phyloP scores from a whole-genome alignment of 1,140 invertebrate species.

The Hirudo medicinalis region DNA sequence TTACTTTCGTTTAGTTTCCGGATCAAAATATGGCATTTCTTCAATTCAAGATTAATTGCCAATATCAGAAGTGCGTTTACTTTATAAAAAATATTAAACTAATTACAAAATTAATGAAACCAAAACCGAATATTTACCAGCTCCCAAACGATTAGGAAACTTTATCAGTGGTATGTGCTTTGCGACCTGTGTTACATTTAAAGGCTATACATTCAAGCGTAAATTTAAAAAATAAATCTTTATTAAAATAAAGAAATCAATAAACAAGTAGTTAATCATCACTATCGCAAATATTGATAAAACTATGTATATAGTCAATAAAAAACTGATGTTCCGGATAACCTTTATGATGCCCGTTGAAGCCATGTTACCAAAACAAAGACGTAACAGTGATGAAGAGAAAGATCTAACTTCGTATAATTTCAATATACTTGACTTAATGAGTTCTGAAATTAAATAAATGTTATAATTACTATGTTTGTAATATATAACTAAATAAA shows the following conservation, averaged over 20 bases:
- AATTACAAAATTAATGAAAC: neutral
- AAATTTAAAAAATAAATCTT: neutral
- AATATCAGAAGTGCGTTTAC: neutral
- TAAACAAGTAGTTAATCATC: neutral
- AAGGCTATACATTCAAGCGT: neutral
- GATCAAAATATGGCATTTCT: too few relatives aligned
- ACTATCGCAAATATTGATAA: neutral
- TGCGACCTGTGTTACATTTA: conserved; percentile 4
- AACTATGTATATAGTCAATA: neutral
- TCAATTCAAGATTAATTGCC: neutral
- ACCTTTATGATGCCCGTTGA: conserved; percentile 7
- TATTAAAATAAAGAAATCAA: neutral
- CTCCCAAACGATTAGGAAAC: conserved; percentile 9
- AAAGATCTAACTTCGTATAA: too few relatives aligned
- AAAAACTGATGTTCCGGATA: neutral
- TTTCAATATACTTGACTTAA: too few relatives aligned
- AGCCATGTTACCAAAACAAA: conserved; percentile 8
- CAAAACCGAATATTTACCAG: neutral
- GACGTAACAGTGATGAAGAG: too few relatives aligned
- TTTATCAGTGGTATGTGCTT: conserved; percentile 9
- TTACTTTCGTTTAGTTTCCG: too few relatives aligned
- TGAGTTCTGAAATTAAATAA: too few relatives aligned
- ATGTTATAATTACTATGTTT: too few relatives aligned
- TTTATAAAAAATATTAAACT: neutral
- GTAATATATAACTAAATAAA: too few relatives aligned